Conservation (phyloP, 2,888 invertebrate genomes). For the Platycheirus albimanus region DNA sequence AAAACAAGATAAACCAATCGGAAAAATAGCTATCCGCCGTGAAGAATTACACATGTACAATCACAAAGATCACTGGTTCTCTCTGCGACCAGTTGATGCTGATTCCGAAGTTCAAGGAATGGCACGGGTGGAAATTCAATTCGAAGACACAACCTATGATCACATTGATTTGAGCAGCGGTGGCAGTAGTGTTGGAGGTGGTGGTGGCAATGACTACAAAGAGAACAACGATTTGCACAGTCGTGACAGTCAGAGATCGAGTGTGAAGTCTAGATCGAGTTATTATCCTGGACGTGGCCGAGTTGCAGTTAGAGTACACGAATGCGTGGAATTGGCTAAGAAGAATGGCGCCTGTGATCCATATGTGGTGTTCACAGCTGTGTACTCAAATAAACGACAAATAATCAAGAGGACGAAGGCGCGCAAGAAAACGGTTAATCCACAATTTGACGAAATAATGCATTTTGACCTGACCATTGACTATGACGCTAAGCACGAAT, state of each 20-base stretch:
- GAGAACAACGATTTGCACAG: constrained; percentile 81
- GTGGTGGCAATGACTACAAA: constrained; percentile 81
- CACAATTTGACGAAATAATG: constrained; percentile 94
- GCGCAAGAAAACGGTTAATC: constrained; percentile 94
- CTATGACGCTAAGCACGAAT: constrained; percentile 81
- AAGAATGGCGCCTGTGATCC: constrained; percentile 96
- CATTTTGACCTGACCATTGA: constrained; percentile 88
- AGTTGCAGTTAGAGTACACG: constrained; percentile 88
- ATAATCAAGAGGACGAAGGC: constrained; percentile 92
- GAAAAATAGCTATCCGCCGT: constrained; percentile 92
- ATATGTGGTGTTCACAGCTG: constrained; percentile 91
- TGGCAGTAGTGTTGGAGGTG: constrained; percentile 63
- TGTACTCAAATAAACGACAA: constrained; percentile 91
- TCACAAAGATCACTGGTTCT: constrained; percentile 97
- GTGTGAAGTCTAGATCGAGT: constrained; percentile 52
- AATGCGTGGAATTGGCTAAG: constrained; percentile 93
- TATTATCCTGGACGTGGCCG: constrained; percentile 76
- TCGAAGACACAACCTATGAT: constrained; percentile 78
- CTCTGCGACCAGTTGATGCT: constrained; percentile 91
- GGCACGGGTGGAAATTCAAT: constrained; percentile 90
- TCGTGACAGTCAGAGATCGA: constrained; percentile 53
- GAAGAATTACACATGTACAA: constrained; percentile 94
- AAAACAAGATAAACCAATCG: constrained; percentile 89
- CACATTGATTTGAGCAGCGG: constrained; percentile 76
- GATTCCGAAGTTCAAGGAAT: constrained; percentile 96